Base-by-base conservation (phyloP, 2,113 vertebrate genomes). In the Acanthisitta chloris region DNA sequence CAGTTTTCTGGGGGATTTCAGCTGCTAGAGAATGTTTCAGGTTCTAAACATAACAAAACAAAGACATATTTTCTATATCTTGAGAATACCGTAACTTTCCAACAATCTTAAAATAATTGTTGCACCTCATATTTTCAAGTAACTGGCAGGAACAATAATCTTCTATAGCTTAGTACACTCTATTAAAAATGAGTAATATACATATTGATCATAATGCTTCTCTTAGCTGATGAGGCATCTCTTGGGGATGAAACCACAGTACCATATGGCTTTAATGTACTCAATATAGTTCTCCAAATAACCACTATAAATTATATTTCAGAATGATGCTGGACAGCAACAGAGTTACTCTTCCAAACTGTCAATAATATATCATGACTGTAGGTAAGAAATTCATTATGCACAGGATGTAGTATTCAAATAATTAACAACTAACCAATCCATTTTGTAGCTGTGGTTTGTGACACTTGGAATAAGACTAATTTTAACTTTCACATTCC, bases 251-350 rank as follows among this genome's bases (percentile, higher is more conserved):
- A 96, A 97, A 95, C 96, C 88, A 90, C 79, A 92, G 71, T 38
- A 55, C 89, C 94, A 94, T 92, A 88, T 95, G 93, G 89, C 71
- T 96, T 97, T 93, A 97, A 93, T 97, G 77, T 97, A 88, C 81
- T 97, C n/a, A 1, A 88, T 95, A 91, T 67, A 96, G 81, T 91
- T 82, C 64, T 97, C 93, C 86, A 97, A 96, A 96, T 97, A 94
- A 73, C 57, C 49, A 58, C 93, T 59, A 88, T 96, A 97, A 96
- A 96, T 97, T 95, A 90, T 89, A 88, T 90, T 94, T 95, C 89
- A 93, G 93, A 95, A 92, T 92, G 87, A 86, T 93, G 80, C 59
- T 88, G 70, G 77, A 77, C 81, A 93, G 92, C 92, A 90, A 88
- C 34, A 92, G 48, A 94, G 58, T 69, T 94, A 58, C 77, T 74